Base-by-base conservation (phyloP, 1,140 invertebrate species). In the Zaprionus capensis region DNA sequence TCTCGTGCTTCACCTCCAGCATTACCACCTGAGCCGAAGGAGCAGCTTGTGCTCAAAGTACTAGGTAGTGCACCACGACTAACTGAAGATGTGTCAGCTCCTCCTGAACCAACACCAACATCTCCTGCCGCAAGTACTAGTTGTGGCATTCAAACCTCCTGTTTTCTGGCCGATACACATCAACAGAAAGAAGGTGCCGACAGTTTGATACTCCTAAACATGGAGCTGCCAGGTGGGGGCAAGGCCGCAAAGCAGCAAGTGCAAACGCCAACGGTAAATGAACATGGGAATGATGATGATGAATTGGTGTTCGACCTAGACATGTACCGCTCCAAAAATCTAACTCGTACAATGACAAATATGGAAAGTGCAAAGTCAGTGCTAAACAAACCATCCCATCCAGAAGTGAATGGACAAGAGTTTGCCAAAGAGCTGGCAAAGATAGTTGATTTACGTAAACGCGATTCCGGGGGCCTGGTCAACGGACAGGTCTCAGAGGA, bases 371-470 rank as follows among this genome's bases (percentile, higher is more conserved):
- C 15, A n/a, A n/a, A 56, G 12, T 12, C 55, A 41, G 59, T 82
- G 9, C 64, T 92, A 0, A 92, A 92, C 53, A 91, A 86, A 26
- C 76, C 91, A 4, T 69, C 86, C 6, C 66, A 59, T 22, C 68
- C 73, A 5, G 75, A 91, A 1, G 91, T 92, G 20, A 92, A 92
- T 78, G 91, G 91, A 2, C 91, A 92, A 56, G 55, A 77, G 24
- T 86, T 86, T 49, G 84, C 91, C 6, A 22, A 63, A 26, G 91
- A 92, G 38, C 38, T 91, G 44, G 61, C 68, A 15, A 74, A 82
- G 49, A 91, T 92, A 58, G 51, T 92, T 17, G 91, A 92, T 71
- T 70, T 92, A 41, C 87, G 91, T 1, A 92, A 91, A 53, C 84
- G 87, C 6, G 90, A 86, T 31, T 92, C 91, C 22, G 7, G 75